Evolutionary conservation across 2,113 vertebrate genomes (phyloP).

Genomic region (Collichthys lucidus): DNA sequence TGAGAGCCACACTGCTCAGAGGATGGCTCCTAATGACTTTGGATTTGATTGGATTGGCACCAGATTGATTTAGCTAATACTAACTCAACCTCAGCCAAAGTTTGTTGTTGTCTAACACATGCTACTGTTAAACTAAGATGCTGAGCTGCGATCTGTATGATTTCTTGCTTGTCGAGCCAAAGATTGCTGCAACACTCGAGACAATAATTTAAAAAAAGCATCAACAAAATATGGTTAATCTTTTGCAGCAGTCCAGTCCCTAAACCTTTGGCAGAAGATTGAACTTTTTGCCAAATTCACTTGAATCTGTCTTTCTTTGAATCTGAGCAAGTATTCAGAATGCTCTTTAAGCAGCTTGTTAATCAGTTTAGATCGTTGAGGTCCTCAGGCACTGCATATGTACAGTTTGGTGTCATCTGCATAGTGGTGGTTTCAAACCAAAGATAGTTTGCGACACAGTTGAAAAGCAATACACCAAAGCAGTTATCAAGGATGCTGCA

Average conservation of each 20-base stretch:
- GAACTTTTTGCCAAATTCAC: too few relatives aligned
- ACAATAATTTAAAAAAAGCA: background rate
- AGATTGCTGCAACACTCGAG: background rate
- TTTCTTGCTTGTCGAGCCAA: background rate
- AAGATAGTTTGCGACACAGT: background rate
- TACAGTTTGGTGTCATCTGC: conserved; percentile 18
- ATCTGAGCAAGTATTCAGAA: background rate
- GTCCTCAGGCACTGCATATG: background rate
- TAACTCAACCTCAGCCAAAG: background rate
- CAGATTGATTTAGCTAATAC: too few relatives aligned
- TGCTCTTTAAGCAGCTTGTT: background rate
- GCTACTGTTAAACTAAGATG: background rate
- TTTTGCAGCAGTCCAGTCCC: background rate
- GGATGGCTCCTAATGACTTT: background rate
- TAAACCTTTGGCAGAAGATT: too few relatives aligned
- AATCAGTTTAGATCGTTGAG: background rate
- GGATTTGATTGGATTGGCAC: too few relatives aligned
- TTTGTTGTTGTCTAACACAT: background rate
- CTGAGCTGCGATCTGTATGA: too few relatives aligned
- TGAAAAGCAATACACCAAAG: background rate
- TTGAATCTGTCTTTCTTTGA: background rate
- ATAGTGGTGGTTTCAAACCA: background rate
- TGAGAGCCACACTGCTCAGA: background rate
- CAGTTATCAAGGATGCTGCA: background rate
- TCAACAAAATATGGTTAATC: background rate